Evolutionary conservation across 2,888 invertebrate species (phyloP).

Genomic region (Dorcus parallelipipedus): DNA sequence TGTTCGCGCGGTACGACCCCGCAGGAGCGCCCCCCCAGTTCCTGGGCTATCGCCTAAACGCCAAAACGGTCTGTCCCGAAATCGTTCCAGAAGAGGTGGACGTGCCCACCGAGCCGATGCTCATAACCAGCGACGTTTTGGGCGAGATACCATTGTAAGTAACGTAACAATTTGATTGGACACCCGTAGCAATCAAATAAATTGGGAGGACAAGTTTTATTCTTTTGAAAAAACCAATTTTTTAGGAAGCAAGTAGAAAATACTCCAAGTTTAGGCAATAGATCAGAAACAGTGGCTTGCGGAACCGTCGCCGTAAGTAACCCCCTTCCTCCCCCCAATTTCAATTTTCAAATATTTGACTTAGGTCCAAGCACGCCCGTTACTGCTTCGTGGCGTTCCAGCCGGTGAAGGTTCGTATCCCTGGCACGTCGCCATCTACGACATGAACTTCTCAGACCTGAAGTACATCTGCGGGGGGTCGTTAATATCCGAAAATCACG

Average conservation of each 20-base stretch:
- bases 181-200: too few relatives aligned
- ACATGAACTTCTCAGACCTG: slow-evolving; percentile 46
- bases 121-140: slow-evolving; percentile 30
- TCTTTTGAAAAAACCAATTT: too few relatives aligned
- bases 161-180: not conserved
- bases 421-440: slow-evolving; percentile 66
- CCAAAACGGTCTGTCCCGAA: slow-evolving; percentile 55
- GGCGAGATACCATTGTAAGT: slow-evolving; percentile 17
- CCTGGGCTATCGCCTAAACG: slow-evolving; percentile 55
- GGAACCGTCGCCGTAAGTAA: slow-evolving; percentile 42
- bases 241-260: slow-evolving; percentile 9
- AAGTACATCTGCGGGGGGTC: slow-evolving; percentile 44
- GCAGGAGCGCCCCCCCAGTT: slow-evolving; percentile 52
- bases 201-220: too few relatives aligned
- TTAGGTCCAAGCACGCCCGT: slow-evolving; percentile 48
- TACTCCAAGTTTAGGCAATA: slow-evolving; percentile 17
- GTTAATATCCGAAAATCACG: slow-evolving; percentile 35
- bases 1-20: slow-evolving; percentile 60
- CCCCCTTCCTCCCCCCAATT: too few relatives aligned
- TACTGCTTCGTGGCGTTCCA: slow-evolving; percentile 58
- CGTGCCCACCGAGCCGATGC: slow-evolving; percentile 39
- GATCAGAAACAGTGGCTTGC: slow-evolving; percentile 28
- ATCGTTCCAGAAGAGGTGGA: slow-evolving; percentile 42
- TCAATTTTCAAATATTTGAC: not conserved
- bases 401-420: slow-evolving; percentile 64